Evolutionary conservation across 1,140 invertebrate genomes (phyloP).

Genomic region (Palaemon carinicauda): DNA sequence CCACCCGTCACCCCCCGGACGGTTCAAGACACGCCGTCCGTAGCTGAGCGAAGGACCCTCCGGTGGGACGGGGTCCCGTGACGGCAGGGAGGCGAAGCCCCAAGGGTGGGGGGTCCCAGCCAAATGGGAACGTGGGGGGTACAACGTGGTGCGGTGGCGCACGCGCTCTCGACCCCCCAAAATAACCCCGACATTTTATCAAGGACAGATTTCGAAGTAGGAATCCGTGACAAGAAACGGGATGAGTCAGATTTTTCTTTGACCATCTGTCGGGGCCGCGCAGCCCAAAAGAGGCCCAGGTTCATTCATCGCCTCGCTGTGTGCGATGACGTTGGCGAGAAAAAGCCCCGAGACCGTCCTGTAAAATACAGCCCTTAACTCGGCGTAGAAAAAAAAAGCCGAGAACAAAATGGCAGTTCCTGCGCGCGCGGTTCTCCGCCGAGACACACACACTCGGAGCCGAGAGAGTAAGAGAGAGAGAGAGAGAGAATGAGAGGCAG

Average conservation of each 20-base stretch:
- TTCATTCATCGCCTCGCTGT: slow-evolving; percentile 22
- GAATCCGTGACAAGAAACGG: not conserved
- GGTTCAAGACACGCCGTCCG: too few species aligned
- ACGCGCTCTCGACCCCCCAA: slow-evolving; percentile 15
- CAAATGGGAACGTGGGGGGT: not conserved
- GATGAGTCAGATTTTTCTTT: not conserved
- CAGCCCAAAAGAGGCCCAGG: slow-evolving; percentile 10
- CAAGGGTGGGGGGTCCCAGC: too few species aligned
- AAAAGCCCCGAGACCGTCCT: not conserved
- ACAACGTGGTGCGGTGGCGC: slow-evolving; percentile 4
- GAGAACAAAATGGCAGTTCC: slow-evolving; percentile 41
- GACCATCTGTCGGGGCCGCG: not conserved
- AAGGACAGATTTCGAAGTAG: slow-evolving; percentile 36
- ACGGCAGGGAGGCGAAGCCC: too few species aligned
- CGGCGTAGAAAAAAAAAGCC: slow-evolving; percentile 40
- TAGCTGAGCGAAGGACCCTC: too few species aligned
- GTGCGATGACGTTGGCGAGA: not conserved
- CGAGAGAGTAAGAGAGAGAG: too few species aligned
- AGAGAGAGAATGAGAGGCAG: too few species aligned
- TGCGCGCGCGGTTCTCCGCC: slow-evolving; percentile 11
- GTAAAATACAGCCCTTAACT: slow-evolving; percentile 20
- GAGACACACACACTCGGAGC: too few species aligned
- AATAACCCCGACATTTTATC: slow-evolving; percentile 47
- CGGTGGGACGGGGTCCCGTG: too few species aligned
- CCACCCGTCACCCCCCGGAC: slow-evolving; percentile 20